phyloP scores from a whole-genome alignment of 2,797 vertebrate genomes.

The Anguilla marmorata region DNA sequence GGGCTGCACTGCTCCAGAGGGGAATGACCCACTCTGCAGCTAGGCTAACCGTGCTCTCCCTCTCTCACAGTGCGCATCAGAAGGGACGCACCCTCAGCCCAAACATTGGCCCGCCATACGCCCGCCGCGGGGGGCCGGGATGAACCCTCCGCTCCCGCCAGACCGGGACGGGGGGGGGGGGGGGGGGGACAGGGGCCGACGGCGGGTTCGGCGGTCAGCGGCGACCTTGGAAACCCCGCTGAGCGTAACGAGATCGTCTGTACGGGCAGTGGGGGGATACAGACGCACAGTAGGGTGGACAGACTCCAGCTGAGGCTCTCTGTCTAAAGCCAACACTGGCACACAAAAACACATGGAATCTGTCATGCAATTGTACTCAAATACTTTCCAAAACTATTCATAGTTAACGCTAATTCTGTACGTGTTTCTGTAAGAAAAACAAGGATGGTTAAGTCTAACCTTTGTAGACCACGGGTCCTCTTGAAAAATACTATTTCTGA shows the following conservation, averaged over 20 bases:
- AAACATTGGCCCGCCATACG: slow-evolving; percentile 42
- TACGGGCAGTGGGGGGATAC: background rate
- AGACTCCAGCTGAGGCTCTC: too few species aligned
- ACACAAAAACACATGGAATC: background rate
- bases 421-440: too few species aligned
- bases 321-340: background rate
- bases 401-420: too few species aligned
- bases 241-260: background rate
- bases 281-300: background rate
- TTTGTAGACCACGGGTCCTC: too few species aligned
- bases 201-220: background rate
- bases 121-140: background rate
- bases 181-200: background rate
- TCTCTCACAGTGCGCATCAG: slow-evolving; percentile 40
- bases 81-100: slow-evolving; percentile 52
- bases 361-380: too few species aligned
- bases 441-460: too few species aligned
- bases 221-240: background rate
- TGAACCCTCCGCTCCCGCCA: background rate
- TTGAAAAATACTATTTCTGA: too few species aligned
- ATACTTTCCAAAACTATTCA: too few species aligned
- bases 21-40: background rate
- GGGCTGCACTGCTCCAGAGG: background rate
- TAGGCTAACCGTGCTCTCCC: slow-evolving; percentile 11
- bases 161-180: background rate